Evolutionary conservation across 2,888 invertebrate species (phyloP).

Genomic region (Orchestes rusci): DNA sequence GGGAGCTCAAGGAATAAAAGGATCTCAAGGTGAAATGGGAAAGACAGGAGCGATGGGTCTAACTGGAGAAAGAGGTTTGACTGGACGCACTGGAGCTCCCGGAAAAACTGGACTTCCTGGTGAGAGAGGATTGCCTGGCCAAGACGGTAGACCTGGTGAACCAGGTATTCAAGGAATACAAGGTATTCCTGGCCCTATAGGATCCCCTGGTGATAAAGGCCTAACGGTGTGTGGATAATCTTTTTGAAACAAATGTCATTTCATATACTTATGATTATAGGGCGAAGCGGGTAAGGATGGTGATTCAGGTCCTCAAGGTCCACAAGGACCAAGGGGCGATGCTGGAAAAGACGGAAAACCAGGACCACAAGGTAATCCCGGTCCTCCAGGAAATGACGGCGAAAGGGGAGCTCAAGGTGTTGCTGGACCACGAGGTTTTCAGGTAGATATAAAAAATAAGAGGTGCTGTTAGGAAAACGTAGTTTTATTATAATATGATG

Average conservation of each 20-base stretch:
- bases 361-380: slow-evolving; percentile 68
- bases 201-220: slow-evolving; percentile 72
- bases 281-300: slow-evolving; percentile 78
- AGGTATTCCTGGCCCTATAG: slow-evolving; percentile 72
- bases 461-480: too few relatives aligned
- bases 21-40: slow-evolving; percentile 53
- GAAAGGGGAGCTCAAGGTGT: slow-evolving; percentile 71
- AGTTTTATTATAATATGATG: neutral
- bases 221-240: slow-evolving; percentile 50
- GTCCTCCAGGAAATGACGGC: slow-evolving; percentile 63
- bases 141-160: slow-evolving; percentile 81
- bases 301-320: slow-evolving; percentile 66
- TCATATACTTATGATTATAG: slow-evolving; percentile 40
- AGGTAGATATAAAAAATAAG: too few relatives aligned
- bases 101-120: slow-evolving; percentile 66
- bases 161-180: slow-evolving; percentile 72
- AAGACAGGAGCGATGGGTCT: slow-evolving; percentile 52
- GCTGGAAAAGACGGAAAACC: slow-evolving; percentile 70
- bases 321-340: slow-evolving; percentile 71
- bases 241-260: neutral
- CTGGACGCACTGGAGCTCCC: slow-evolving; percentile 62
- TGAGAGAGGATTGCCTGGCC: slow-evolving; percentile 69
- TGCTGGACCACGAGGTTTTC: slow-evolving; percentile 73
- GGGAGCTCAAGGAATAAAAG: slow-evolving; percentile 58
- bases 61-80: slow-evolving; percentile 54